These are phyloP conservation scores for Palythoa caribaeorum DNA, from an alignment of 92 coral and sea anemone species.

Conservation along the genomic window DNA sequence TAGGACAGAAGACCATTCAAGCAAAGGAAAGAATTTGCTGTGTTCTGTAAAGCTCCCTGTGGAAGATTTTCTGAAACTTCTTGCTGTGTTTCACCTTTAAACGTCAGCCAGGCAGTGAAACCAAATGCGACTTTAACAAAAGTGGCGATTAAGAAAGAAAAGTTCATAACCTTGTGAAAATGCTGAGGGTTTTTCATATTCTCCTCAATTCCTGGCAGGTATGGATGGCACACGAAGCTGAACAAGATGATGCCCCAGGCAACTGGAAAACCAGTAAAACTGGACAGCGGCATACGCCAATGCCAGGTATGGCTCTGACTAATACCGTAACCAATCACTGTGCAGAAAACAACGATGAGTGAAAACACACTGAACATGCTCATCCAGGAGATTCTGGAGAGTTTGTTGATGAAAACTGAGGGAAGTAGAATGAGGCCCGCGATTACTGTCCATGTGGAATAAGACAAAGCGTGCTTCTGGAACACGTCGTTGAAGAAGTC, in stretches of 20 bases:
- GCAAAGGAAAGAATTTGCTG: slow-evolving; percentile 91
- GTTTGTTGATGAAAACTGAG: slow-evolving; percentile 87
- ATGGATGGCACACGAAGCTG: slow-evolving; percentile 98
- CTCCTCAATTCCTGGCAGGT: slow-evolving; percentile 91
- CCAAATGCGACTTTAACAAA: slow-evolving; percentile 83
- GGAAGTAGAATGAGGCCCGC: slow-evolving; percentile 93
- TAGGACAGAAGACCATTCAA: slow-evolving; percentile 94
- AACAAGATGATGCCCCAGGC: slow-evolving; percentile 98
- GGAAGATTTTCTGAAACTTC: slow-evolving; percentile 98
- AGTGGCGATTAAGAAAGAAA: slow-evolving; percentile 83
- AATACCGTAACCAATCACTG: slow-evolving; percentile 91
- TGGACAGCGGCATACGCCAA: slow-evolving; percentile 87
- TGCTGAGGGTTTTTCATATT: slow-evolving; percentile 88
- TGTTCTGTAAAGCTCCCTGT: slow-evolving; percentile 87
- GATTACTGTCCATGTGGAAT: slow-evolving; percentile 83
- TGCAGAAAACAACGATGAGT: slow-evolving; percentile 80
- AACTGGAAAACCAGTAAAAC: slow-evolving; percentile 90
- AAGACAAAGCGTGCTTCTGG: slow-evolving; percentile 77
- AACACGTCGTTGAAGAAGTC: slow-evolving; percentile 98
- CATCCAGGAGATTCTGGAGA: slow-evolving; percentile 94
- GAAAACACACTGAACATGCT: slow-evolving; percentile 99
- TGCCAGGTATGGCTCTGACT: slow-evolving; percentile 89
- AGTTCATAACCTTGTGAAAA: slow-evolving; percentile 93
- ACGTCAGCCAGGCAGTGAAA: slow-evolving; percentile 89
- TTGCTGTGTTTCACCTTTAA: slow-evolving; percentile 86